Evolutionary conservation across 1,140 invertebrate genomes (phyloP).

Genomic region (Pseudomyrmex pallidus): DNA sequence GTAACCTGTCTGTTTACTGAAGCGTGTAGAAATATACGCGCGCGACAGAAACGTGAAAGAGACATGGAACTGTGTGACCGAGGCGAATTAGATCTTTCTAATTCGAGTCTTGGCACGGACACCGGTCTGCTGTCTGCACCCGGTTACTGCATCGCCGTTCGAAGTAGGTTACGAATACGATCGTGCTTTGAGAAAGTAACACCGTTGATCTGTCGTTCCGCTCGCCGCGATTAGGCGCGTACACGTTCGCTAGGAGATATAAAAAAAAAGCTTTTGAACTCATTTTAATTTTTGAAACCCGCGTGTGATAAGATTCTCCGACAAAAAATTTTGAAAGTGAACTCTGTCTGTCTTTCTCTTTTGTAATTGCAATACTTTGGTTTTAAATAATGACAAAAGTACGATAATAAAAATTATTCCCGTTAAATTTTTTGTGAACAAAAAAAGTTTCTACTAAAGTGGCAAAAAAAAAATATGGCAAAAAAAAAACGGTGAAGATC

Average conservation of each 20-base stretch:
- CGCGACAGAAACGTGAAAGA: background rate
- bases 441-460: too few relatives aligned
- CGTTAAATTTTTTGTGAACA: too few relatives aligned
- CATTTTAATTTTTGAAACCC: background rate
- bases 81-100: conserved; percentile 63
- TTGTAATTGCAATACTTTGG: too few relatives aligned
- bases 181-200: conserved; percentile 69
- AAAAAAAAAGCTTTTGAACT: background rate
- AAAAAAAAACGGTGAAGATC: too few relatives aligned
- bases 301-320: background rate
- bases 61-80: background rate
- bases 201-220: conserved; percentile 58
- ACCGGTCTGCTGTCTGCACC: conserved; percentile 52
- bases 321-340: background rate
- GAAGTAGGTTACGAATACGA: conserved; percentile 72
- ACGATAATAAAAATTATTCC: too few relatives aligned
- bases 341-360: too few relatives aligned
- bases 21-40: background rate
- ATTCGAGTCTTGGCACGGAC: conserved; percentile 68
- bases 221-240: conserved; percentile 65
- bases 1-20: background rate
- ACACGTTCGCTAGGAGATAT: conserved; percentile 8
- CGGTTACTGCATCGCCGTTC: conserved; percentile 60
- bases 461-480: too few relatives aligned
- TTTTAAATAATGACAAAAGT: too few relatives aligned